Evolutionary conservation across 2,888 invertebrate species (phyloP).

Genomic region (Agrotis segetum): DNA sequence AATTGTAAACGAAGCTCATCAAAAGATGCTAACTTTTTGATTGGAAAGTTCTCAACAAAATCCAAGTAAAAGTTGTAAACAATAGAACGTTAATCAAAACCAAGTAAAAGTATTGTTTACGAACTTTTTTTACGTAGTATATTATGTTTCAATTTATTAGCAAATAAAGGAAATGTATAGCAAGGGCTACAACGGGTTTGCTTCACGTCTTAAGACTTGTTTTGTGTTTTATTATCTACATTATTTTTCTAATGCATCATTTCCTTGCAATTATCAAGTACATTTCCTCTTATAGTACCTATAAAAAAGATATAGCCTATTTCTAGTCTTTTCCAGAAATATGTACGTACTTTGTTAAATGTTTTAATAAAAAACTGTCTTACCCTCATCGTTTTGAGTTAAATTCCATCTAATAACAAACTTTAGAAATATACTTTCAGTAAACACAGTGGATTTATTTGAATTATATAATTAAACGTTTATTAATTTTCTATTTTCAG

Average conservation of each 20-base stretch:
- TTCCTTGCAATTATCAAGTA: background rate
- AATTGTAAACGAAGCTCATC: conserved; percentile 21
- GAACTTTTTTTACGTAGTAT: conserved; percentile 27
- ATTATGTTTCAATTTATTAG: conserved; percentile 36
- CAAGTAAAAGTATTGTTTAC: conserved; percentile 28
- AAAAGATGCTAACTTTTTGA: conserved; percentile 19
- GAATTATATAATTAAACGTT: conserved; percentile 13
- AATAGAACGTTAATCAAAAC: conserved; percentile 36
- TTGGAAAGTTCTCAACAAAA: conserved; percentile 25
- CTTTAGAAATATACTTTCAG: conserved; percentile 2
- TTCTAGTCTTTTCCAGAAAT: too few relatives aligned
- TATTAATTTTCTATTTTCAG: conserved; percentile 79
- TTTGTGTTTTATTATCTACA: conserved; percentile 2
- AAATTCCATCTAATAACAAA: conserved; percentile 17
- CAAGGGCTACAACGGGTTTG: conserved; percentile 16
- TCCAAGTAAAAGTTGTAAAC: conserved; percentile 21
- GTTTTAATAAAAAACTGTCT: conserved; percentile 1
- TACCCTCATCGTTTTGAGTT: background rate
- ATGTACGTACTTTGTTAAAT: background rate
- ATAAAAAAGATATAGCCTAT: too few relatives aligned
- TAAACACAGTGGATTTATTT: conserved; percentile 14
- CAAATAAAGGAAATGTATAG: conserved; percentile 41
- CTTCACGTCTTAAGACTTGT: background rate
- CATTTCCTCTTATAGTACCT: too few relatives aligned
- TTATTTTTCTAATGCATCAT: conserved; percentile 8